Conservation (phyloP, 1,140 invertebrate genomes). For the Cyphomyrmex costatus region DNA sequence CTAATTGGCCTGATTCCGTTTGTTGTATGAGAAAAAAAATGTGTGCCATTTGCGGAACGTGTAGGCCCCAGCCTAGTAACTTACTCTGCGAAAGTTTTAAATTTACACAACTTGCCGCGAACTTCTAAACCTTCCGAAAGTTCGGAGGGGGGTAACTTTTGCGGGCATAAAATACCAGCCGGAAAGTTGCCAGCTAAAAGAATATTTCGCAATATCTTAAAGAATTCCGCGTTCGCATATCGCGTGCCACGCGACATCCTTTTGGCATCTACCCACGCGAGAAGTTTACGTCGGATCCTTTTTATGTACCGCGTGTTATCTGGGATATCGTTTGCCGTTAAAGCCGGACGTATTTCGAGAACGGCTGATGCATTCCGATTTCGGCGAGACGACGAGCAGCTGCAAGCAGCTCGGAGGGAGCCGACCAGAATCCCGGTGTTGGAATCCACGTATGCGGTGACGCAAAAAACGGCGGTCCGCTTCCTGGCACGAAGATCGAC, state of each 20-base stretch:
- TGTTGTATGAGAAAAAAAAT: slow-evolving; percentile 16
- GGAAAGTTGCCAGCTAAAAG: slow-evolving; percentile 61
- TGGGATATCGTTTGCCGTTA: slow-evolving; percentile 26
- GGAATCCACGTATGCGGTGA: slow-evolving; percentile 36
- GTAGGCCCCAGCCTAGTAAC: slow-evolving; percentile 43
- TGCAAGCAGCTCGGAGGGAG: slow-evolving; percentile 7
- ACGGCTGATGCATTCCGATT: slow-evolving; percentile 25
- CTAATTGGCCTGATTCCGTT: slow-evolving; percentile 50
- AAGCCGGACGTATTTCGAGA: slow-evolving; percentile 35
- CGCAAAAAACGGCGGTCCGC: slow-evolving; percentile 61
- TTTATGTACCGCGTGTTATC: slow-evolving; percentile 7
- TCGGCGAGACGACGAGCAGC: slow-evolving; percentile 25
- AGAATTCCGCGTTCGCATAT: slow-evolving; percentile 38
- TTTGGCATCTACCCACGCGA: background rate
- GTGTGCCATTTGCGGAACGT: slow-evolving; percentile 37
- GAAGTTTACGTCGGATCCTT: slow-evolving; percentile 29
- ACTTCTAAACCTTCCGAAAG: slow-evolving; percentile 55
- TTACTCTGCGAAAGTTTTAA: slow-evolving; percentile 70
- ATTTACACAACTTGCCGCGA: slow-evolving; percentile 71
- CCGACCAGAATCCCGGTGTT: slow-evolving; percentile 10
- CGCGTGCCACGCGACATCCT: slow-evolving; percentile 25
- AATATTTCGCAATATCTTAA: slow-evolving; percentile 60
- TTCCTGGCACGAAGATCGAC: slow-evolving; percentile 58
- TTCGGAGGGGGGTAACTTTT: slow-evolving; percentile 58
- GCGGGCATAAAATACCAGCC: slow-evolving; percentile 44